Conservation (phyloP, 2,888 invertebrate genomes). For the Morpho helenor region DNA sequence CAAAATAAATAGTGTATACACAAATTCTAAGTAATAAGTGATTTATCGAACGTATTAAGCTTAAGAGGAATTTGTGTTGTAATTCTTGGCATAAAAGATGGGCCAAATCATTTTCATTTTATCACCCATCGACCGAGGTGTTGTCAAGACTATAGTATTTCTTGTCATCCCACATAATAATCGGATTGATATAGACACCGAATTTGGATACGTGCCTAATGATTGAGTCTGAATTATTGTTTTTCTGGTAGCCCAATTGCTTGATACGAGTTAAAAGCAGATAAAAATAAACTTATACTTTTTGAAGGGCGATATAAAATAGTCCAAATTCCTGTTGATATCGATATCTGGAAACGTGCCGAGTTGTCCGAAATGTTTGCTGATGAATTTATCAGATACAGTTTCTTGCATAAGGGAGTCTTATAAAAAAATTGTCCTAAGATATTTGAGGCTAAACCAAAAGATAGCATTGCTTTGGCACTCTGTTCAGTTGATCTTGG, state of each 20-base stretch:
- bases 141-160: too few species aligned
- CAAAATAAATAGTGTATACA: neutral
- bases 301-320: neutral
- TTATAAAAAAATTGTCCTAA: neutral
- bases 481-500: slow-evolving; percentile 7
- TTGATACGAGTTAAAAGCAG: neutral
- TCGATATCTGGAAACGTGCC: slow-evolving; percentile 1
- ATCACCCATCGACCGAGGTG: too few species aligned
- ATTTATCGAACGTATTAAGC: too few species aligned
- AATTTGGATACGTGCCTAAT: slow-evolving; percentile 9
- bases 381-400: neutral
- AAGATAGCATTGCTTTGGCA: neutral
- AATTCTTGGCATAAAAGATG: neutral
- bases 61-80: too few species aligned
- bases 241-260: neutral
- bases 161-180: too few species aligned
- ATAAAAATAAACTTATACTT: neutral
- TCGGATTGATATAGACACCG: neutral
- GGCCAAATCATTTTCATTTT: too few species aligned
- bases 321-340: neutral
- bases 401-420: neutral
- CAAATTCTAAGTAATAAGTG: neutral
- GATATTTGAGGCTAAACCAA: neutral
- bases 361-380: neutral
- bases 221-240: neutral